Percentiles rank a stretch among this genome's conserved stretches.
Conservation (phyloP, 2,888 invertebrate genomes). For the Drosophila basisetae region DNA sequence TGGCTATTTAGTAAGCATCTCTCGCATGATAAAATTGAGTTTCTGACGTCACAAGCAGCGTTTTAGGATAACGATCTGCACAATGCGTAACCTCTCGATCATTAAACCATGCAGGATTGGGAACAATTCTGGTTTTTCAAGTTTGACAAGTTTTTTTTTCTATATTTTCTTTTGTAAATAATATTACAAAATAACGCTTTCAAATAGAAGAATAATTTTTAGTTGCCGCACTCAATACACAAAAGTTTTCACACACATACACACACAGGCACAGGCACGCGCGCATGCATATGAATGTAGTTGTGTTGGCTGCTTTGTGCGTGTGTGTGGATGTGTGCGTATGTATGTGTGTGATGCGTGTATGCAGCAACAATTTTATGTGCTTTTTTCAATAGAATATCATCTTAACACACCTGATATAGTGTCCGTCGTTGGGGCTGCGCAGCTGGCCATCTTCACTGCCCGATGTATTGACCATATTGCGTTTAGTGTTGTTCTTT, state of each 20-base stretch:
- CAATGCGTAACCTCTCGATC: conserved; percentile 38
- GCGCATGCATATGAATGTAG: conserved; percentile 43
- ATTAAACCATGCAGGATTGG: conserved; percentile 40
- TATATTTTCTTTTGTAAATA: conserved; percentile 24
- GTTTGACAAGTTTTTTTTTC: conserved; percentile 13
- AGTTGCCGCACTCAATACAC: conserved; percentile 53
- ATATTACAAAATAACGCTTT: conserved; percentile 63
- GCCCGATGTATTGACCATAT: conserved; percentile 82
- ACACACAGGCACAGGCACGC: conserved; percentile 33
- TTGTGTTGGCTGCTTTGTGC: conserved; percentile 36
- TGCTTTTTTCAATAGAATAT: conserved; percentile 57
- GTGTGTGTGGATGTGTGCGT: conserved; percentile 20
- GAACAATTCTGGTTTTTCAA: conserved; percentile 12
- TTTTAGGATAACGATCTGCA: conserved; percentile 9
- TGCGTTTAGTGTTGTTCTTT: conserved; percentile 23
- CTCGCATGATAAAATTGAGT: conserved; percentile 4
- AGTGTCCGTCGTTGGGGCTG: conserved; percentile 88
- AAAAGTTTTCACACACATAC: conserved; percentile 47
- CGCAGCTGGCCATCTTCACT: conserved; percentile 95
- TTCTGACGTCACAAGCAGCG: conserved; percentile 16
- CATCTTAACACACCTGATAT: conserved; percentile 86
- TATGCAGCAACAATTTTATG: conserved; percentile 82
- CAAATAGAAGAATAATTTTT: conserved; percentile 49
- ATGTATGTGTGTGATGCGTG: conserved; percentile 45
- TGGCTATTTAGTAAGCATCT: conserved; percentile 2